Conservation (phyloP, 2,797 vertebrate species). For the Thalassophryne amazonica region DNA sequence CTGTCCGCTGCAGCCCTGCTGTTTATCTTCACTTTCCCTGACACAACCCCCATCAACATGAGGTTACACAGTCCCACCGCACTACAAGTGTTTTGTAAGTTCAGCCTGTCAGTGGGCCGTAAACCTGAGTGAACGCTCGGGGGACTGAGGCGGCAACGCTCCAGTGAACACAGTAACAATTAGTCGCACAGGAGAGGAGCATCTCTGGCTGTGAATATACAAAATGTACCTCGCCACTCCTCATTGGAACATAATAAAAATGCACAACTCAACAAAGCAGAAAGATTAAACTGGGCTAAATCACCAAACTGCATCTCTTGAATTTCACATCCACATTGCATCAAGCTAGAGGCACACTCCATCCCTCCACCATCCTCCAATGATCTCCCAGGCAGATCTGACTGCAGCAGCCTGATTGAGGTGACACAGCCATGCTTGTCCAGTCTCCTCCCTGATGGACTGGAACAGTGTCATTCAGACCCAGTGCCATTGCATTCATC, state of each 20-base stretch:
- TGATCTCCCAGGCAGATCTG: conserved; percentile 38
- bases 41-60: conserved; percentile 34
- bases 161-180: conserved; percentile 50
- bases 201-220: conserved; percentile 52
- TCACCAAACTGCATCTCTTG: conserved; percentile 51
- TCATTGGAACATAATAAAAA: conserved; percentile 58
- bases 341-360: conserved; percentile 22
- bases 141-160: conserved; percentile 26
- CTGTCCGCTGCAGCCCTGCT: conserved; percentile 32
- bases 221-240: conserved; percentile 27
- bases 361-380: conserved; percentile 36
- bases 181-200: conserved; percentile 40
- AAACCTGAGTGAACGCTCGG: conserved; percentile 22
- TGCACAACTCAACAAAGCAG: conserved; percentile 51
- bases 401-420: conserved; percentile 26
- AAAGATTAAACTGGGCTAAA: conserved; percentile 56
- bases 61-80: conserved; percentile 19
- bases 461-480: conserved; percentile 45
- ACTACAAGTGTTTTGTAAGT: conserved; percentile 23
- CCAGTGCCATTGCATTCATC: conserved; percentile 13
- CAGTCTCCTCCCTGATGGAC: conserved; percentile 39
- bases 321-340: conserved; percentile 43
- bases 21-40: conserved; percentile 48
- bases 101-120: conserved; percentile 27
- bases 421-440: conserved; percentile 36